A percentile compares a stretch with the other conserved stretches of the same genome.
Evolutionary conservation across 2,113 vertebrate species (phyloP).

Genomic region (Solea senegalensis): DNA sequence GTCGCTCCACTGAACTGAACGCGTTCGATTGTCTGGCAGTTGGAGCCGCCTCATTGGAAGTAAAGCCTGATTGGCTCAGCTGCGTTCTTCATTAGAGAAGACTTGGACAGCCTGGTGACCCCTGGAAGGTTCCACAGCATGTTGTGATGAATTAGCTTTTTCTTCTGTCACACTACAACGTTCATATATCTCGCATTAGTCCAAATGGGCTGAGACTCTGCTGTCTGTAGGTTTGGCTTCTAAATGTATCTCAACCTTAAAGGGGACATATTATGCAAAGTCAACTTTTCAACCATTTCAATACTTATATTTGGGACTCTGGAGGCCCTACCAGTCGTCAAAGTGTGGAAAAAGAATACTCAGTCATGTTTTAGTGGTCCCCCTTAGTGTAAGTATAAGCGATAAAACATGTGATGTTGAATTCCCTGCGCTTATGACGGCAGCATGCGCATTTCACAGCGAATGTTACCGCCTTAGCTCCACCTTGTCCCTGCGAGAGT

Average conservation of each 20-base stretch:
- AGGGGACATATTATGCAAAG: too few species aligned
- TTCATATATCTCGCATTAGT: constrained; percentile 29
- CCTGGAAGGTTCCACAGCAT: constrained; percentile 60
- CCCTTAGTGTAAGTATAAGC: too few species aligned
- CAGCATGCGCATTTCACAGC: too few species aligned
- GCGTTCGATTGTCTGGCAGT: constrained; percentile 48
- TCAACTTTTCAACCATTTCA: too few species aligned
- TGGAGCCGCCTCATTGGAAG: constrained; percentile 34
- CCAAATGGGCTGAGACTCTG: constrained; percentile 19
- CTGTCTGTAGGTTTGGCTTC: constrained; percentile 21
- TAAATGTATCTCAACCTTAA: constrained; percentile 26
- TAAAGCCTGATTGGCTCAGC: constrained; percentile 60
- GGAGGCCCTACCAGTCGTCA: too few species aligned
- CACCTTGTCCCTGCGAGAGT: too few species aligned
- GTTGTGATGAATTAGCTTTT: constrained; percentile 73
- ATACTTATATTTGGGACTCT: too few species aligned
- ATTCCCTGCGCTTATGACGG: too few species aligned
- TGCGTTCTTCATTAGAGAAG: constrained; percentile 69
- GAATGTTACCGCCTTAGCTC: too few species aligned
- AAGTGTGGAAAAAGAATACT: too few species aligned
- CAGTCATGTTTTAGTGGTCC: too few species aligned
- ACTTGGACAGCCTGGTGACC: constrained; percentile 60
- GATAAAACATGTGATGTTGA: too few species aligned
- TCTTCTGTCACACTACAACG: constrained; percentile 7
- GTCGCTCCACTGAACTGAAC: constrained; percentile 46